Evolutionary conservation across 2,797 vertebrate genomes (phyloP).

Genomic region (Simalia tracyae): DNA sequence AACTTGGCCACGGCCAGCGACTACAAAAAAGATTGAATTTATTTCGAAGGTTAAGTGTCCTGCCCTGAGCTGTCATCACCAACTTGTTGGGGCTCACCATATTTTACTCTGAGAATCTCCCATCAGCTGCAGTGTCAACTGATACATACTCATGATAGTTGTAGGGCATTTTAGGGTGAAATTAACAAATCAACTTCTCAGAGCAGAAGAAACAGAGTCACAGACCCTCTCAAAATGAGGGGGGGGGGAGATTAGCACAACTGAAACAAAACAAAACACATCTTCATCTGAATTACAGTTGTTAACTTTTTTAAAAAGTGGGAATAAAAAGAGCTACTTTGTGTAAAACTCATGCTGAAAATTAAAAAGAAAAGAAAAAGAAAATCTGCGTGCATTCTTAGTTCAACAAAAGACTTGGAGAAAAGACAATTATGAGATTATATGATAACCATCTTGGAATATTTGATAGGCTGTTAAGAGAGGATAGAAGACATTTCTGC

Average conservation of each 20-base stretch:
- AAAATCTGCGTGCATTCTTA: not conserved
- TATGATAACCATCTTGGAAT: not conserved
- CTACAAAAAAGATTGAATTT: conserved; percentile 47
- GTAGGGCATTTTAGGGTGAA: not conserved
- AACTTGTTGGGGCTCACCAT: conserved; percentile 19
- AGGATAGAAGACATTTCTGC: not conserved
- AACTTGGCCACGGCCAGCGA: conserved; percentile 49
- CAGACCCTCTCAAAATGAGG: not conserved
- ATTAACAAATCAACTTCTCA: not conserved
- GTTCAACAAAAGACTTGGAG: not conserved
- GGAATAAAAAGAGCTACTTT: not conserved
- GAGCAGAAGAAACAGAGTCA: not conserved
- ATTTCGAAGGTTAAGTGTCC: conserved; percentile 50
- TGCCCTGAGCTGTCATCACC: conserved; percentile 43
- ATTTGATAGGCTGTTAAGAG: not conserved
- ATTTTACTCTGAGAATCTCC: not conserved
- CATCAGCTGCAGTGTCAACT: conserved; percentile 17
- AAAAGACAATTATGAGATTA: not conserved
- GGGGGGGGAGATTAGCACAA: not conserved
- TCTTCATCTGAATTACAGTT: not conserved
- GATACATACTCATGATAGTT: not conserved
- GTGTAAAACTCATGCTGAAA: not conserved
- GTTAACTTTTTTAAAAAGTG: not conserved
- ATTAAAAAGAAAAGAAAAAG: not conserved
- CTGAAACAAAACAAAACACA: not conserved